A percentile compares a stretch with the other conserved stretches of the same genome.
Conservation (phyloP, 2,797 vertebrate species). For the Arremon aurantiirostris region DNA sequence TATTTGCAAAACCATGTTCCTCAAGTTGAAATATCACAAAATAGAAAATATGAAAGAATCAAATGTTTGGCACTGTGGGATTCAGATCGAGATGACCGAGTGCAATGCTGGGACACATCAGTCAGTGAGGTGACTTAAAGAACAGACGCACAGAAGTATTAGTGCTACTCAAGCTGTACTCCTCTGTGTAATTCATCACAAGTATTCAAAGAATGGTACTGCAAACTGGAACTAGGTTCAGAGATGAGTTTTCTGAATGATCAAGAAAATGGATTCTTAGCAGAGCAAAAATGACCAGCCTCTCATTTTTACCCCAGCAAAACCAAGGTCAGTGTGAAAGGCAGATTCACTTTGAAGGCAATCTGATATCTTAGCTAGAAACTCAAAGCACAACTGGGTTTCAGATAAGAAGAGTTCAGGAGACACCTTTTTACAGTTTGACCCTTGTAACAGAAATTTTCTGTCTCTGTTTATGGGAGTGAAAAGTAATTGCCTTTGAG, state of each 20-base stretch:
- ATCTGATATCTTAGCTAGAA: not conserved
- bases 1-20: not conserved
- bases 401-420: not conserved
- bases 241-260: not conserved
- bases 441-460: not conserved
- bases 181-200: not conserved
- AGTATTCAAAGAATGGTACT: not conserved
- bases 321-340: not conserved
- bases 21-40: not conserved
- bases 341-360: not conserved
- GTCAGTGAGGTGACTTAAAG: not conserved
- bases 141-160: rapidly evolving
- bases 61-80: not conserved
- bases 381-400: not conserved
- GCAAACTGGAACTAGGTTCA: not conserved
- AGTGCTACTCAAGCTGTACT: not conserved
- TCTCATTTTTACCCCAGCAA: not conserved
- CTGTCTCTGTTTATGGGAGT: not conserved
- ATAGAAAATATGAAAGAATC: not conserved
- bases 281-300: not conserved
- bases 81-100: not conserved
- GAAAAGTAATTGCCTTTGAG: constrained; percentile 12
- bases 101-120: not conserved
- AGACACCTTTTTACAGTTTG: not conserved
- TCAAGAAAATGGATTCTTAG: not conserved